These are phyloP conservation scores for pig (Sus scrofa) DNA, from an alignment of 2,113 vertebrate genomes.

Conservation along the genomic window DNA sequence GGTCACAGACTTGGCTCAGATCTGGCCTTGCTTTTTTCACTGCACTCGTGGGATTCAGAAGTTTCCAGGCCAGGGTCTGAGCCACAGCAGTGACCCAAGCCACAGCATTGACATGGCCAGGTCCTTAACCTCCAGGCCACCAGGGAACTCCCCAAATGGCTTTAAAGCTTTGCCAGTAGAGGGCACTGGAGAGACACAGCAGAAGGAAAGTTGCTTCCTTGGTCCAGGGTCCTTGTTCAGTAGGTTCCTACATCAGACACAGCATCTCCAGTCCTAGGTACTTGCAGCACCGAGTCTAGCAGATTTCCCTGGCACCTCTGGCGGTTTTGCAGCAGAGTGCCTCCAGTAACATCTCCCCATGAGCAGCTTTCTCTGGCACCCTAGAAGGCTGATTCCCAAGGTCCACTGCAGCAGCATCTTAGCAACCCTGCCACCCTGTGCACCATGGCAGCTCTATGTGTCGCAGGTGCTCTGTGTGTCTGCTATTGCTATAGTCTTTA, in stretches of 20 bases:
- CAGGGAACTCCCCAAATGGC: background rate
- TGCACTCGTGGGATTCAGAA: too few species aligned
- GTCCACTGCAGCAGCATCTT: background rate
- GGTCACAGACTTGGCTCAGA: too few species aligned
- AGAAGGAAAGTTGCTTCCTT: background rate
- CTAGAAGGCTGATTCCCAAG: background rate
- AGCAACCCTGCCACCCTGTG: background rate
- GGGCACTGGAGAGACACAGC: background rate
- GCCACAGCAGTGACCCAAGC: too few species aligned
- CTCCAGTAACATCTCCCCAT: background rate
- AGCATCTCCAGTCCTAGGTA: background rate
- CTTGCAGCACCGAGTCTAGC: background rate
- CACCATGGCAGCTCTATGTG: accelerated
- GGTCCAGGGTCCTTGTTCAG: background rate
- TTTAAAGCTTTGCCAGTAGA: slow-evolving; percentile 16
- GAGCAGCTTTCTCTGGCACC: background rate
- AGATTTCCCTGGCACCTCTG: background rate
- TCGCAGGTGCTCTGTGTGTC: background rate
- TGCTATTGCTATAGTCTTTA: background rate
- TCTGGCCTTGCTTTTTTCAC: too few species aligned
- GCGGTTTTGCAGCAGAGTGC: background rate
- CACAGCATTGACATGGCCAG: too few species aligned
- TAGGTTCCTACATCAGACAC: background rate
- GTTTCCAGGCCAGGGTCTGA: too few species aligned
- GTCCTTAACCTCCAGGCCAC: too few species aligned